A percentile compares a stretch with the other conserved stretches of the same genome.
These are phyloP conservation scores for Dipodomys stephensi DNA, from an alignment of 2,113 vertebrate genomes.

Conservation along the genomic window DNA sequence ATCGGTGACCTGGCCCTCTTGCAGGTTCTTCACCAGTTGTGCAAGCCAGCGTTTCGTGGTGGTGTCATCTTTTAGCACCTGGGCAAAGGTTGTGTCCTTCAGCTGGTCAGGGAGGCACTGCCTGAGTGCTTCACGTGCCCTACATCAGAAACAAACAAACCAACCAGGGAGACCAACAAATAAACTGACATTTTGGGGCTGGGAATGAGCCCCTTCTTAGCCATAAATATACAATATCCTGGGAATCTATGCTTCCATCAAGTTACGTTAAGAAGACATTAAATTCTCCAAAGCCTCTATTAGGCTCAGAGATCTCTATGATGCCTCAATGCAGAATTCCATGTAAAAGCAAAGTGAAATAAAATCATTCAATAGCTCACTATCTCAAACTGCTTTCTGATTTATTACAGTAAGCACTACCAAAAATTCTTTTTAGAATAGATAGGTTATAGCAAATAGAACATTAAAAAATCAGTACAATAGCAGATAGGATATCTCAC, in stretches of 20 bases:
- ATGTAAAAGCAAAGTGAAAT: slow-evolving; percentile 56
- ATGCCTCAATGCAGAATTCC: slow-evolving; percentile 36
- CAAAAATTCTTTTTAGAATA: slow-evolving; percentile 38
- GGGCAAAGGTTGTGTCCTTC: slow-evolving; percentile 98
- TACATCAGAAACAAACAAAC: slow-evolving; percentile 88
- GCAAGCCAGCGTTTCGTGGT: slow-evolving; percentile 99
- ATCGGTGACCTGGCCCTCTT: slow-evolving; percentile 98
- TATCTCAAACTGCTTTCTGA: slow-evolving; percentile 59
- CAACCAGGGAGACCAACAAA: slow-evolving; percentile 87
- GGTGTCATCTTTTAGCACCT: slow-evolving; percentile 99
- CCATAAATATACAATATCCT: slow-evolving; percentile 16
- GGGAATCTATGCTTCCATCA: slow-evolving; percentile 33
- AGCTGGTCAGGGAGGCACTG: slow-evolving; percentile 99
- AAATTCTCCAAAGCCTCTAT: slow-evolving; percentile 50
- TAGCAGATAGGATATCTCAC: neutral
- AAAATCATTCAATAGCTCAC: slow-evolving; percentile 54
- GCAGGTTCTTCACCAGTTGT: slow-evolving; percentile 98
- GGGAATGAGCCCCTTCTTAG: slow-evolving; percentile 75
- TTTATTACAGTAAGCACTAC: slow-evolving; percentile 53
- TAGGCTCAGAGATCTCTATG: slow-evolving; percentile 29
- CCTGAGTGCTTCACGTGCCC: slow-evolving; percentile 98
- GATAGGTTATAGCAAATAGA: slow-evolving; percentile 41
- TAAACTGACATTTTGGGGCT: slow-evolving; percentile 85
- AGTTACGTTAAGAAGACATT: slow-evolving; percentile 36
- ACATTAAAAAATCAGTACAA: slow-evolving; percentile 43